These are phyloP conservation scores for Stictocephala bisonia DNA, from an alignment of 2,888 invertebrate genomes.

Conservation along the genomic window DNA sequence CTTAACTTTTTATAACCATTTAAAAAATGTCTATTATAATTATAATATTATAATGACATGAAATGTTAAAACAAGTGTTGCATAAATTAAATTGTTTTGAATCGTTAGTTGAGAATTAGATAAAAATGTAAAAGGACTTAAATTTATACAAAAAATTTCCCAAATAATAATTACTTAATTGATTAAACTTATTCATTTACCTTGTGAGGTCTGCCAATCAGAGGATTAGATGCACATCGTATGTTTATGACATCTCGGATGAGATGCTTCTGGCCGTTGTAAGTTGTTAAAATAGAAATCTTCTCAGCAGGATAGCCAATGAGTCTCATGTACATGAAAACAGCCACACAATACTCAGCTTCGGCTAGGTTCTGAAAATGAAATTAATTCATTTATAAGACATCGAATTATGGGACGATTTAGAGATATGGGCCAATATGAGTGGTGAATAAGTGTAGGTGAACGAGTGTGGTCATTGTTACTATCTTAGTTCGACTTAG, in stretches of 20 bases:
- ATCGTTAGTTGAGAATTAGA: not conserved
- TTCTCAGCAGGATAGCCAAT: slow-evolving; percentile 96
- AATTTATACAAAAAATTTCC: too few relatives aligned
- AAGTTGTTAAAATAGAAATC: slow-evolving; percentile 97
- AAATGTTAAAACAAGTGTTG: too few relatives aligned
- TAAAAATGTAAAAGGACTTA: too few relatives aligned
- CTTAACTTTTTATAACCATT: too few relatives aligned
- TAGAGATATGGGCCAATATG: not conserved
- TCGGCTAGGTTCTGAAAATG: slow-evolving; percentile 80
- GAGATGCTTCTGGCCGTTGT: slow-evolving; percentile 98
- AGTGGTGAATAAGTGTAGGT: too few relatives aligned
- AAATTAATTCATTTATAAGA: not conserved
- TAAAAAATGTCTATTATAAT: too few relatives aligned
- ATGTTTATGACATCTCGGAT: slow-evolving; percentile 95
- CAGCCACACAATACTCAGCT: slow-evolving; percentile 95
- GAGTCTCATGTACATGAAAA: slow-evolving; percentile 98
- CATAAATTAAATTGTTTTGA: too few relatives aligned
- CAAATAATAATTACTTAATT: not conserved
- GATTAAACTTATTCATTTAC: slow-evolving; percentile 63
- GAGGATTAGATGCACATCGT: slow-evolving; percentile 92
- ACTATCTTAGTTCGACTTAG: too few relatives aligned
- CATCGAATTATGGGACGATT: not conserved
- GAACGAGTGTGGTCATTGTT: too few relatives aligned
- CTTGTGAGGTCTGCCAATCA: slow-evolving; percentile 94
- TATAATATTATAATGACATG: too few relatives aligned